Evolutionary conservation across 2,888 invertebrate genomes (phyloP).

Genomic region (Agrochola macilenta): DNA sequence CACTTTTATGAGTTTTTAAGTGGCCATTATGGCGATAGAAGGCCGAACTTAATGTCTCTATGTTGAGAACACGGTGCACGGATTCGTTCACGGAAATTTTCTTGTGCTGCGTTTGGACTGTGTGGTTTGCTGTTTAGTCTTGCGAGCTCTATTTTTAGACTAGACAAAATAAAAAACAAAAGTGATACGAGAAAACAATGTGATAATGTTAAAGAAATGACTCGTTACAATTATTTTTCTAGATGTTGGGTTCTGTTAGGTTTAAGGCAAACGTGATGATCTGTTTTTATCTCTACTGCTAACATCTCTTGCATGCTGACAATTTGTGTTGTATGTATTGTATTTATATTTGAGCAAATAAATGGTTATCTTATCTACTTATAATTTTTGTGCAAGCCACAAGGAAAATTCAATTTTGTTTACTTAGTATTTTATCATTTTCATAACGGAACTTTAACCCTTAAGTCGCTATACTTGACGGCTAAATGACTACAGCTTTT

Average conservation of each 20-base stretch:
- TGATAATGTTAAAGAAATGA: neutral
- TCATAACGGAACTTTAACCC: neutral
- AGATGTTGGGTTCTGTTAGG: no score
- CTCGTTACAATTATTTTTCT: neutral
- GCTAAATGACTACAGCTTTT: neutral
- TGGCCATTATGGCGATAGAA: constrained; percentile 84
- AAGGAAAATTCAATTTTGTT: neutral
- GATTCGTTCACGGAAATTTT: constrained; percentile 67
- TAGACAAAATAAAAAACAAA: neutral
- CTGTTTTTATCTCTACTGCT: no score
- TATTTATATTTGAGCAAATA: no score
- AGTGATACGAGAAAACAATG: rapidly evolving
- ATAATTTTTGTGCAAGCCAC: neutral
- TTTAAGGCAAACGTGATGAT: no score
- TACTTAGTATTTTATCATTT: neutral
- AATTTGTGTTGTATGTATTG: no score
- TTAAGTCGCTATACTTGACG: neutral
- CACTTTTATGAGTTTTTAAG: constrained; percentile 88
- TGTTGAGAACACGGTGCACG: constrained; percentile 70
- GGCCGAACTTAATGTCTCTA: constrained; percentile 83
- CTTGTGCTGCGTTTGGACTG: constrained; percentile 72
- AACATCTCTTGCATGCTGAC: no score
- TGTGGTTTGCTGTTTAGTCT: neutral
- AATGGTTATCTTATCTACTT: no score
- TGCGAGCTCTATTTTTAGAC: neutral